These are phyloP conservation scores for Heterotilapia buettikoferi DNA, from an alignment of 2,113 vertebrate genomes.

Conservation along the genomic window DNA sequence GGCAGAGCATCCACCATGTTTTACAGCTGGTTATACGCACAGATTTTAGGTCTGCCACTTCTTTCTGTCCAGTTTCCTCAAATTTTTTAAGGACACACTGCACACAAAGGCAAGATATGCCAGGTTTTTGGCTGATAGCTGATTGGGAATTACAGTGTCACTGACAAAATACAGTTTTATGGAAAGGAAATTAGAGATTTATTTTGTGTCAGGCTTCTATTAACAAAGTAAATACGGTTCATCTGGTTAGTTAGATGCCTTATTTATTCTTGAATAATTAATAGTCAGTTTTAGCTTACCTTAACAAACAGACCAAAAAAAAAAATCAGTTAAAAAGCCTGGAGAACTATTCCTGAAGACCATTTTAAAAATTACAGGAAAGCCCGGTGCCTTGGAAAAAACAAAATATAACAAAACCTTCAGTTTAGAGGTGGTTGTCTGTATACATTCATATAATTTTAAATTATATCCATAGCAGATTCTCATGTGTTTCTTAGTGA, in stretches of 20 bases:
- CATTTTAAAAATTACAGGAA: too few relatives aligned
- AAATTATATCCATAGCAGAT: neutral
- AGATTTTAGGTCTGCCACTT: neutral
- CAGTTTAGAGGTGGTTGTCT: neutral
- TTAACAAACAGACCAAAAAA: too few relatives aligned
- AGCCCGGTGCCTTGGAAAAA: too few relatives aligned
- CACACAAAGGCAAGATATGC: neutral
- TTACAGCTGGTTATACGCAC: neutral
- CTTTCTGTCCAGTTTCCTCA: neutral
- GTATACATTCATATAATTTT: neutral
- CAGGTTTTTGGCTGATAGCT: neutral
- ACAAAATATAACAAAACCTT: neutral
- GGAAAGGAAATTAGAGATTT: neutral
- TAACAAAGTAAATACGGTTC: neutral
- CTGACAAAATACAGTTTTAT: neutral
- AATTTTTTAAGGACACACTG: neutral
- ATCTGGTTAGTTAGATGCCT: neutral
- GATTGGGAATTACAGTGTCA: too few relatives aligned
- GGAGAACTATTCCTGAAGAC: too few relatives aligned
- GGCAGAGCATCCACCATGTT: neutral
- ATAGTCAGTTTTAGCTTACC: too few relatives aligned
- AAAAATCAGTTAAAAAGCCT: too few relatives aligned
- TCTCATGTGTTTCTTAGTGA: constrained; percentile 67
- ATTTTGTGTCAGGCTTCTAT: neutral
- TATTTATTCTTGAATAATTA: too few relatives aligned